phyloP scores from a whole-genome alignment of 2,888 invertebrate species.

The Beris chalybata region DNA sequence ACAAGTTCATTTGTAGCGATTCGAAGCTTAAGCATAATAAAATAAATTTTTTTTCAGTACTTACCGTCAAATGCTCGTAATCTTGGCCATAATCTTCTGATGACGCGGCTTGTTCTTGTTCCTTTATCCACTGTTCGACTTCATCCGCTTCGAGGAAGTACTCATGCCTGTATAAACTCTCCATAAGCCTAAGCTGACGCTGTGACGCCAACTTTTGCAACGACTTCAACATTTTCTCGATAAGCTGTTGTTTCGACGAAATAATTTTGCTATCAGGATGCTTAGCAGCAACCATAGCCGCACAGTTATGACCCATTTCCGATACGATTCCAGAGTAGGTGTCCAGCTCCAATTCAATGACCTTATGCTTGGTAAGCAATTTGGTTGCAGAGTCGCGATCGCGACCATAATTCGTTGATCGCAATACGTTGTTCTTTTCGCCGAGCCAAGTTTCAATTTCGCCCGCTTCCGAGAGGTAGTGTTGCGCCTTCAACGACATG shows the following conservation, averaged over 20 bases:
- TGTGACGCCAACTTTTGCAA: conserved; percentile 78
- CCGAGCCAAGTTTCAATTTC: conserved; percentile 93
- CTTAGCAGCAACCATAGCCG: conserved; percentile 75
- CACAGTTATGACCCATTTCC: conserved; percentile 88
- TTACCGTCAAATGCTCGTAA: conserved; percentile 82
- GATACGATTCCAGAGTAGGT: conserved; percentile 89
- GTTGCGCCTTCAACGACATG: conserved; percentile 84
- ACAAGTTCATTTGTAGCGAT: conserved; percentile 7
- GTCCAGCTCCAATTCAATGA: conserved; percentile 85
- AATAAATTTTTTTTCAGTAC: conserved; percentile 32
- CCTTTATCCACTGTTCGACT: conserved; percentile 88
- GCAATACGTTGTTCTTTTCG: conserved; percentile 80
- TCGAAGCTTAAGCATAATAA: not conserved
- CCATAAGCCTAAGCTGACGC: conserved; percentile 84
- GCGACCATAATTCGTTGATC: conserved; percentile 83
- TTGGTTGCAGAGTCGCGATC: conserved; percentile 91
- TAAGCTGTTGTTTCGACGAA: conserved; percentile 71
- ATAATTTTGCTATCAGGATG: conserved; percentile 86
- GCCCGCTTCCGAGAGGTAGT: conserved; percentile 86
- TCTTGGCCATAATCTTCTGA: conserved; percentile 95
- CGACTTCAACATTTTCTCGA: conserved; percentile 76
- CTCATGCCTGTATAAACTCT: conserved; percentile 87
- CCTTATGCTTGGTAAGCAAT: conserved; percentile 92
- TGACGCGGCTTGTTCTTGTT: conserved; percentile 84
- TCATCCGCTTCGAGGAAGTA: conserved; percentile 89